Evolutionary conservation across 2,113 vertebrate species (phyloP).

Genomic region (Myiozetetes cayanensis): DNA sequence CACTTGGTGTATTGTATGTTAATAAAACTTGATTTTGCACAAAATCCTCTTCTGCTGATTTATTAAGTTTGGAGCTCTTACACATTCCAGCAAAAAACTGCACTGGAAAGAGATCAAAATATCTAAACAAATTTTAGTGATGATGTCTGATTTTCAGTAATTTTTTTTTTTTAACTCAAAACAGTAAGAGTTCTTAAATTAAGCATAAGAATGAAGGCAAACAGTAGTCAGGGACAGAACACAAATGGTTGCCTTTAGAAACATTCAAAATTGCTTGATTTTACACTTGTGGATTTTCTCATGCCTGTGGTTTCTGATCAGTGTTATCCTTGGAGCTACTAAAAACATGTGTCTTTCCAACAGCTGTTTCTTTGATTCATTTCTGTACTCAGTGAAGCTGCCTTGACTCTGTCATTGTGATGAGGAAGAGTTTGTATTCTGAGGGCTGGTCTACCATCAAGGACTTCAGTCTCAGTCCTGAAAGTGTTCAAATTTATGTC

Average conservation of each 20-base stretch:
- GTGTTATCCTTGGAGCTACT: not conserved
- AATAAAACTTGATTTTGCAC: not conserved
- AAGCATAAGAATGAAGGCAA: not conserved
- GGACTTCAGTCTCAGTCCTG: not conserved
- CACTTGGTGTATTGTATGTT: not conserved
- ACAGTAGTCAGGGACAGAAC: not conserved
- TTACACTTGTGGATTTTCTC: not conserved
- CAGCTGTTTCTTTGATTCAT: not conserved
- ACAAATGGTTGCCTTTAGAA: not conserved
- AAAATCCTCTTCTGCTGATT: not conserved
- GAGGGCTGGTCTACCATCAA: not conserved
- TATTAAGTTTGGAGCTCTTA: not conserved
- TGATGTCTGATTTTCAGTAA: not conserved
- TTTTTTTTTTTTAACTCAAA: not conserved
- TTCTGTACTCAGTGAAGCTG: not conserved
- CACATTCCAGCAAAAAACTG: not conserved
- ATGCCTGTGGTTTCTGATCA: not conserved
- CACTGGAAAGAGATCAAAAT: accelerated
- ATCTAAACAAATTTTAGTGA: not conserved
- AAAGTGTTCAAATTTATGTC: not conserved
- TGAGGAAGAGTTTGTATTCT: not conserved
- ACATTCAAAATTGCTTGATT: not conserved
- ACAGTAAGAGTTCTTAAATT: not conserved
- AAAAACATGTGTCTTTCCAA: not conserved
- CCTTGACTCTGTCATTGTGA: not conserved